A percentile compares a stretch with the other conserved stretches of the same genome.
Evolutionary conservation across 2,113 vertebrate genomes (phyloP).

Genomic region (Chaenogobius annularis): DNA sequence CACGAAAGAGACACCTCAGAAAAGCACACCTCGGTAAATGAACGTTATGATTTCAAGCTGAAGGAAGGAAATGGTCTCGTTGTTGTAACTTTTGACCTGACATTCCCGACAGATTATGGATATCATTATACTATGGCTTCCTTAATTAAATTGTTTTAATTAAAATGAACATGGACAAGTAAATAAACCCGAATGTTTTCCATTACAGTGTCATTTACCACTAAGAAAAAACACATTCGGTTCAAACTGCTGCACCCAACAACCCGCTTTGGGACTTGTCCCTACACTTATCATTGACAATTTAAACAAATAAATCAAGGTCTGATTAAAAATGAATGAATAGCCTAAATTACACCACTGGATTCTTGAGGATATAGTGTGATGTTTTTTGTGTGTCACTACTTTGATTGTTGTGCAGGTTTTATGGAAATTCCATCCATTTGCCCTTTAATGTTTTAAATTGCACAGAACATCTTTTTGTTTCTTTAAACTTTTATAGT

Average conservation of each 20-base stretch:
- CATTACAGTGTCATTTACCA: too few species aligned
- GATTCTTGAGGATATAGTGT: too few species aligned
- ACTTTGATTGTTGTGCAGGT: not conserved
- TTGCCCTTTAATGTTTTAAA: not conserved
- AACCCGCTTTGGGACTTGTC: too few species aligned
- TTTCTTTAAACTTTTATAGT: not conserved
- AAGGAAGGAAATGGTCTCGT: not conserved
- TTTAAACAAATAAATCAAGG: too few species aligned
- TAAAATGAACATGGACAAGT: too few species aligned
- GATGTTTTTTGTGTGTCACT: not conserved
- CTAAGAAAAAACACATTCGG: too few species aligned
- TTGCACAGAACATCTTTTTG: not conserved
- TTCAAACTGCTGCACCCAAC: too few species aligned
- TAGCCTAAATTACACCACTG: too few species aligned
- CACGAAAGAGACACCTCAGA: conserved; percentile 14
- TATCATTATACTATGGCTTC: not conserved
- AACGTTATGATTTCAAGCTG: not conserved
- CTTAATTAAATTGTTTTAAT: too few species aligned
- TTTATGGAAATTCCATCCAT: not conserved
- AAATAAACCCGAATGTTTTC: too few species aligned
- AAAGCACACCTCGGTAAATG: not conserved
- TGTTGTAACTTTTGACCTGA: not conserved
- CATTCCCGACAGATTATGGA: not conserved
- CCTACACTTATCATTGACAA: too few species aligned
- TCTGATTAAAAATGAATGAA: too few species aligned